Evolutionary conservation across 1,140 invertebrate species (phyloP), one percentile per base, ranked within the genome.

Genomic region (Artemia franciscana): DNA sequence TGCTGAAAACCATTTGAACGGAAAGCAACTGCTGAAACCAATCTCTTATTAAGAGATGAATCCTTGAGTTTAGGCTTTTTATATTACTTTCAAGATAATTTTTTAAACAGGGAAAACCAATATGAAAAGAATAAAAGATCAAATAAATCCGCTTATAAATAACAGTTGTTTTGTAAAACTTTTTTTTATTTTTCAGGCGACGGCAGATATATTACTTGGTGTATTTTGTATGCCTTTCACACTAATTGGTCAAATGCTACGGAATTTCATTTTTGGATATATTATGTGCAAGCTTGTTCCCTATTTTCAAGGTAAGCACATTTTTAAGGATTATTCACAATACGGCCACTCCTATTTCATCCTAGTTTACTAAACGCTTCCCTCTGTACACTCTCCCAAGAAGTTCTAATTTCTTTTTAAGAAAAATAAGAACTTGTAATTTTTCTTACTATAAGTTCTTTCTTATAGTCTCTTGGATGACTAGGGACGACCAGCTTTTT

Each of bases 221-320:
- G 78, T 80, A 5, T 74, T 82, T 58, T 81, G 80, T 65, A 78
- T 82, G 75, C 80, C 80, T 3, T 78, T 82, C 67, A 82, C 81
- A 4, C 71, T 82, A 5, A 74, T 81, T 30, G 80, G 80, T 3
- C 73, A 78, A 24, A 67, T 83, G 23, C 70, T 82, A 28, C 66
- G 75, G 65, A 75, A 80, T 66, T 83, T 82, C 69, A 76, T 82
- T 56, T 82, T 82, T 68, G 81, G 81, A 2, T 72, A 73, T 65
- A 66, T 74, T 26, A 78, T 82, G 76, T 82, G 81, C 69, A 74
- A 79, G 63, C 67, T 80, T 27, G 74, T 82, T 27, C 73, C 79
- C 3, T 83, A 80, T 70, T 70, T 82, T 59, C 81, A 80, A 76
- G 78, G 78, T 80, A 71, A 75, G 77, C 3, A 18, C n/a, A n/a